Conservation (phyloP, 2,888 invertebrate genomes). For the Periphyllus acericola region DNA sequence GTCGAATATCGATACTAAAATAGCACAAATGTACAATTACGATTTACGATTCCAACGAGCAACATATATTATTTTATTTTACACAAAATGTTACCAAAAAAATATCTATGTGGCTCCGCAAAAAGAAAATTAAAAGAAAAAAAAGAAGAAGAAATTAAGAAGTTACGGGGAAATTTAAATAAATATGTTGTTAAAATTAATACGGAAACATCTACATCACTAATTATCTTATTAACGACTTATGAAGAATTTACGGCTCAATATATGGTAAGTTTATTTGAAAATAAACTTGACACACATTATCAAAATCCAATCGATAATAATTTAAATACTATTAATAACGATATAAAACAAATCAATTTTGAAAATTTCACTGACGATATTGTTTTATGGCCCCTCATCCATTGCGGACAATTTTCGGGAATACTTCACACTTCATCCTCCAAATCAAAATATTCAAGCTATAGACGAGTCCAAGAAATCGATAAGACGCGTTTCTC, state of each 20-base stretch:
- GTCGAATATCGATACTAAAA: no score
- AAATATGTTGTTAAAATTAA: conserved; percentile 37
- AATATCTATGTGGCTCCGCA: conserved; percentile 11
- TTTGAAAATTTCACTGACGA: conserved; percentile 20
- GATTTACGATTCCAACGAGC: conserved; percentile 13
- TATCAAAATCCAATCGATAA: conserved; percentile 15
- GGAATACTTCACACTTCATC: not conserved
- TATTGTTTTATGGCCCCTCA: conserved; percentile 11
- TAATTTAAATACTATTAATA: conserved; percentile 20
- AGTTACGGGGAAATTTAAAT: conserved; percentile 32
- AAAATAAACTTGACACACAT: conserved; percentile 21
- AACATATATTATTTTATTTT: not conserved
- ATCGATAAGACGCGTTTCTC: conserved; percentile 1
- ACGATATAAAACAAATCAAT: conserved; percentile 25
- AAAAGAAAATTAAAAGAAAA: conserved; percentile 20
- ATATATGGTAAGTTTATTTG: conserved; percentile 26
- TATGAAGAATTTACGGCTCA: conserved; percentile 18
- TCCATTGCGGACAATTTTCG: not conserved
- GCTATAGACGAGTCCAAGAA: conserved; percentile 27
- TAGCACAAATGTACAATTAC: not conserved
- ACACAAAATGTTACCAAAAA: conserved; percentile 7
- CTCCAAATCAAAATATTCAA: conserved; percentile 27
- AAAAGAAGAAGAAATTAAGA: conserved; percentile 22
- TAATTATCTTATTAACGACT: not conserved
- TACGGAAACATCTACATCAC: conserved; percentile 22